These are phyloP conservation scores for Malurus melanocephalus DNA, from an alignment of 2,113 vertebrate genomes.

Conservation along the genomic window DNA sequence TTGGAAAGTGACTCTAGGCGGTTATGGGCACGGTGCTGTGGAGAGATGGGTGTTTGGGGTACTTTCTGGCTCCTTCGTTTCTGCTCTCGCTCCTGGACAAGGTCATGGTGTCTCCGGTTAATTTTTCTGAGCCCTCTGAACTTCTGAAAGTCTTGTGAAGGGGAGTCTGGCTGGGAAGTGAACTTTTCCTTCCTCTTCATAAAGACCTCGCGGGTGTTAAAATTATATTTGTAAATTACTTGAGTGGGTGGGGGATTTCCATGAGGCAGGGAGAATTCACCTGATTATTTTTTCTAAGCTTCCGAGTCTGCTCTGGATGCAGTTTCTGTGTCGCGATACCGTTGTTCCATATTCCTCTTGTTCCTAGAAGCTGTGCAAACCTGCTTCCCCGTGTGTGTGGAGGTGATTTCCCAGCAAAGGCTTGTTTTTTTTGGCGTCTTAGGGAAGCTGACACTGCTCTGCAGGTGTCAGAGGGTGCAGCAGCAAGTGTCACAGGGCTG, in stretches of 20 bases:
- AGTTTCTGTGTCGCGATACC: accelerated
- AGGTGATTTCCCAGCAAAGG: constrained; percentile 2
- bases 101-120: not conserved
- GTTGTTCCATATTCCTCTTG: accelerated
- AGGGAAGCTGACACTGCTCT: not conserved
- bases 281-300: not conserved
- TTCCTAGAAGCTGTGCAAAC: not conserved
- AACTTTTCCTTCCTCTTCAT: not conserved
- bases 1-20: not conserved
- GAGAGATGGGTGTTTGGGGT: not conserved
- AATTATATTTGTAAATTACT: not conserved
- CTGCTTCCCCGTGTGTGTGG: accelerated
- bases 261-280: not conserved
- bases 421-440: not conserved
- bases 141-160: not conserved
- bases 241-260: not conserved
- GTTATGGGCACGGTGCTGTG: not conserved
- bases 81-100: not conserved
- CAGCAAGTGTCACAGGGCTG: constrained; percentile 43
- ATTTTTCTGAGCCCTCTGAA: not conserved
- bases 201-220: not conserved
- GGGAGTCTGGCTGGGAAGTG: not conserved
- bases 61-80: not conserved
- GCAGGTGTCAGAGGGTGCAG: not conserved
- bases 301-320: not conserved